Percentiles rank a stretch among this genome's conserved stretches.
Conservation (phyloP, 2,797 vertebrate species). For the Smutsia gigantea region DNA sequence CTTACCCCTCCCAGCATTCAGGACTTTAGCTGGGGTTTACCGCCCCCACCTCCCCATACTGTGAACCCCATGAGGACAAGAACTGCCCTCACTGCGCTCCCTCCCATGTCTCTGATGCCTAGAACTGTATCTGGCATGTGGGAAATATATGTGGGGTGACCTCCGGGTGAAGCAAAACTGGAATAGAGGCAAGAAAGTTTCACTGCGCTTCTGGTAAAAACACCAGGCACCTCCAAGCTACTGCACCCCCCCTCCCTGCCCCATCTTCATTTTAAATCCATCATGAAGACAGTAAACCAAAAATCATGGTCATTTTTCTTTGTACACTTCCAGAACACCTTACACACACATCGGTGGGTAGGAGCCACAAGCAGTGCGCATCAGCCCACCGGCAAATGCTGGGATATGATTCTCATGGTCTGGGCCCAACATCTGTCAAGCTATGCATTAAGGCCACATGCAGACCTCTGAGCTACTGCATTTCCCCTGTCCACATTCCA, state of each 20-base stretch:
- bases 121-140: background rate
- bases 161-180: too few species aligned
- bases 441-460: background rate
- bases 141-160: too few species aligned
- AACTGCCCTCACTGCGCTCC: background rate
- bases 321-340: background rate
- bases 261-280: background rate
- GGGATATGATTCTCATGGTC: too few species aligned
- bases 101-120: background rate
- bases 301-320: background rate
- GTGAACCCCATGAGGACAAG: background rate
- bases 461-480: background rate
- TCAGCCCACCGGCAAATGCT: background rate
- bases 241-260: background rate
- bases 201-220: background rate
- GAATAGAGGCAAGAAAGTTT: background rate
- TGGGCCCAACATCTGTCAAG: background rate
- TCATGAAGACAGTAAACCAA: background rate
- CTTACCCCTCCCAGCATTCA: background rate
- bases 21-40: background rate
- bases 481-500: background rate
- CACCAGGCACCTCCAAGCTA: background rate
- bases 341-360: fast-evolving
- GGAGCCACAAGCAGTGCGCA: background rate
- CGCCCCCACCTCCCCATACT: background rate